phyloP scores from a whole-genome alignment of 23 tunicate species.

The Styela plicata region DNA sequence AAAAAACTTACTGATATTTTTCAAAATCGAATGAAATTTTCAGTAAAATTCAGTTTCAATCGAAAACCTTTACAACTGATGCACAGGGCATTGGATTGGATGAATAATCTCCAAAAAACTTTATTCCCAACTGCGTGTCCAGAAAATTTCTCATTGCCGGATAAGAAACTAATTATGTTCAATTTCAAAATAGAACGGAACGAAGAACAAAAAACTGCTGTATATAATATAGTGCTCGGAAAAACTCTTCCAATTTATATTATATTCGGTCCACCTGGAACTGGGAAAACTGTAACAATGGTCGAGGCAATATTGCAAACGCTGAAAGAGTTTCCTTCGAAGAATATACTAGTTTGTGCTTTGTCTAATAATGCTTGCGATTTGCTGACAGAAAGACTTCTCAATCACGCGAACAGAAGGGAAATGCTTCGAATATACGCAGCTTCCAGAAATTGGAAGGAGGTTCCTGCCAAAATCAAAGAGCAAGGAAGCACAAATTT shows the following conservation, averaged over 20 bases:
- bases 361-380: constrained; percentile 76
- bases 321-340: background rate
- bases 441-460: constrained; percentile 36
- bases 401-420: constrained; percentile 19
- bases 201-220: constrained; percentile 32
- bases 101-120: background rate
- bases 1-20: background rate
- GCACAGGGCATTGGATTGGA: constrained; percentile 45
- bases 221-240: constrained; percentile 32
- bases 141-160: background rate
- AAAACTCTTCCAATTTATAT: constrained; percentile 41
- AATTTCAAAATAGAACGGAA: constrained; percentile 14
- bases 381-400: constrained; percentile 43
- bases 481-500: background rate
- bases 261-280: constrained; percentile 95
- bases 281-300: constrained; percentile 89
- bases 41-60: constrained; percentile 46
- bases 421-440: constrained; percentile 63
- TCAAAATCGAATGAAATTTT: constrained; percentile 31
- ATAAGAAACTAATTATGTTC: background rate
- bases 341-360: constrained; percentile 61
- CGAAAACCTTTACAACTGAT: constrained; percentile 45
- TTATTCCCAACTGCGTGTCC: background rate
- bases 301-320: constrained; percentile 72
- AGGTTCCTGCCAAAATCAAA: constrained; percentile 28